Percentiles rank a stretch among this genome's conserved stretches.
phyloP scores from a whole-genome alignment of 2,113 vertebrate genomes.

The Pontoporia blainvillei region DNA sequence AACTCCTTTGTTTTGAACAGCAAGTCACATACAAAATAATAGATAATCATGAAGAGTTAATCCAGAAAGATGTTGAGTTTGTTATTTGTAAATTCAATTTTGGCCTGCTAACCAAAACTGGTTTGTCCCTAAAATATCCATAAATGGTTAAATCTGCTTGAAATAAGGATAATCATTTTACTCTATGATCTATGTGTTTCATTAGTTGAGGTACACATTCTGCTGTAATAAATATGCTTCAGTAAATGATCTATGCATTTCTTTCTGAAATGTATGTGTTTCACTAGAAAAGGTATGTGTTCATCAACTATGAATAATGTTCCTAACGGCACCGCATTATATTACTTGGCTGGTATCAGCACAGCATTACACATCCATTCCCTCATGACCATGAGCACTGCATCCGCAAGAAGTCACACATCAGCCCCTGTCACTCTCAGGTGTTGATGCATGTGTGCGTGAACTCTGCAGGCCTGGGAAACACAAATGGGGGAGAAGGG shows the following conservation, averaged over 20 bases:
- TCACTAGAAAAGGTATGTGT: constrained; percentile 83
- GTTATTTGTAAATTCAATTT: background rate
- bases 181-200: constrained; percentile 85
- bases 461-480: background rate
- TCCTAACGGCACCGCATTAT: constrained; percentile 73
- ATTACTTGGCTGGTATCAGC: constrained; percentile 78
- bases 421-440: constrained; percentile 49
- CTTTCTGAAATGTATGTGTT: constrained; percentile 84
- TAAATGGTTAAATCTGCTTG: constrained; percentile 79
- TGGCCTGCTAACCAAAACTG: constrained; percentile 47
- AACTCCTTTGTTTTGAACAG: background rate
- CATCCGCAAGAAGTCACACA: background rate
- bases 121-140: constrained; percentile 64
- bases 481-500: background rate
- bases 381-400: constrained; percentile 45
- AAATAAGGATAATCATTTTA: constrained; percentile 81
- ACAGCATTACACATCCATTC: constrained; percentile 69
- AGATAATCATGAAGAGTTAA: constrained; percentile 14
- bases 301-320: constrained; percentile 87
- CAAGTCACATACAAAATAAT: background rate
- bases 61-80: background rate
- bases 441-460: background rate
- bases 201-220: constrained; percentile 84
- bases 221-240: constrained; percentile 82
- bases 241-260: constrained; percentile 85